Evolutionary conservation across 1,140 invertebrate species (phyloP).

Genomic region (Rhagoletis zephyria): DNA sequence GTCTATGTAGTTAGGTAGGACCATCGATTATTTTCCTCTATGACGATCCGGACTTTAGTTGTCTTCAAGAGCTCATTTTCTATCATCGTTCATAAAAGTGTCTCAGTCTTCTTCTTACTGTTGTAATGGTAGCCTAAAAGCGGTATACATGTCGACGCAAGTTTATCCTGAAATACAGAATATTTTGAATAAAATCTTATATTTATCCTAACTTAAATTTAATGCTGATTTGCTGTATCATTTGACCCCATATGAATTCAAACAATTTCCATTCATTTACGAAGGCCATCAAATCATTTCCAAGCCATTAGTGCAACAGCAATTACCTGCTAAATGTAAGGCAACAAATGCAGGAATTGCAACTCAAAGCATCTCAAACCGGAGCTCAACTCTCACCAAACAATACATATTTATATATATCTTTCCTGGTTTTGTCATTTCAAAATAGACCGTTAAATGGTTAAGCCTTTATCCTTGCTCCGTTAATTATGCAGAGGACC

Average conservation of each 20-base stretch:
- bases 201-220: too few species aligned
- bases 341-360: background rate
- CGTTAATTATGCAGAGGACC: constrained; percentile 43
- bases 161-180: too few species aligned
- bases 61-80: too few species aligned
- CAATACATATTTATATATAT: background rate
- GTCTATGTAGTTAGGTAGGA: too few species aligned
- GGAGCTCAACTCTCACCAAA: background rate
- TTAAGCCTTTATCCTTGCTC: constrained; percentile 49
- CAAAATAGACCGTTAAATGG: background rate
- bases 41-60: too few species aligned
- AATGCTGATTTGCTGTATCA: background rate
- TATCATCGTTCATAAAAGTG: too few species aligned
- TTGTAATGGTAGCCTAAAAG: too few species aligned
- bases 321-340: background rate
- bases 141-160: too few species aligned
- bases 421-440: background rate
- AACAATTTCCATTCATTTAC: background rate
- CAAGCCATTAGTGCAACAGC: constrained; percentile 15
- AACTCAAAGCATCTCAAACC: background rate
- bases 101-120: too few species aligned
- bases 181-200: too few species aligned
- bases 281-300: background rate
- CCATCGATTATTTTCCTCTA: too few species aligned
- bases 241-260: background rate